A percentile compares a stretch with the other conserved stretches of the same genome.
These are phyloP conservation scores for Turritopsis dohrnii DNA, from an alignment of 30 jellyfish, hydroid and myxozoan genomes.

Conservation along the genomic window DNA sequence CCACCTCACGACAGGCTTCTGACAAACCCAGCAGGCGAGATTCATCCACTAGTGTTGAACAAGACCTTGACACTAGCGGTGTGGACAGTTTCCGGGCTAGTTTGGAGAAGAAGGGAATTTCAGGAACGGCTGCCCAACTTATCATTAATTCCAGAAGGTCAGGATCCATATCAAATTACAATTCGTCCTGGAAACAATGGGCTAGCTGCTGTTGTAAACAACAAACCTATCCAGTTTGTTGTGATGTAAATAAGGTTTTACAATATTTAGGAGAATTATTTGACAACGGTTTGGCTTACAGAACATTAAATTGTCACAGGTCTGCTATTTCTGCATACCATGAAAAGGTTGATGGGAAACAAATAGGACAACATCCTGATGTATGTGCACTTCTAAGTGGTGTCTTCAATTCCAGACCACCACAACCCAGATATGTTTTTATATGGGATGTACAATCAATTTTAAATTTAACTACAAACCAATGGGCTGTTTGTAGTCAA, in stretches of 20 bases:
- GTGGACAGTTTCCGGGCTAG: conserved; percentile 29
- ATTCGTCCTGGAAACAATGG: conserved; percentile 41
- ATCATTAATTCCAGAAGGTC: conserved; percentile 34
- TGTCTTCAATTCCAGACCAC: conserved; percentile 24
- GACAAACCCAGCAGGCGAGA: conserved; percentile 16
- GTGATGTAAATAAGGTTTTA: conserved; percentile 21
- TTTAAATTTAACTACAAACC: neutral
- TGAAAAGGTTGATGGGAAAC: neutral
- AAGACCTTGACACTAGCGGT: conserved; percentile 17
- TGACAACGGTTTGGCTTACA: too few relatives aligned
- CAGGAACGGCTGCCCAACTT: conserved; percentile 31
- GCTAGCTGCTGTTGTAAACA: conserved; percentile 47
- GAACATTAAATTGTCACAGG: too few relatives aligned
- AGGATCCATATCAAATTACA: conserved; percentile 33
- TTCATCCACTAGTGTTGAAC: conserved; percentile 32
- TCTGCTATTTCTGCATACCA: conserved; percentile 11
- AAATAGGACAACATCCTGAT: conserved; percentile 21
- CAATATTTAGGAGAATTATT: conserved; percentile 18
- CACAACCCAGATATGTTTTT: conserved; percentile 15
- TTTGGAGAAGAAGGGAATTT: conserved; percentile 15
- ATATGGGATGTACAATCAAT: conserved; percentile 27
- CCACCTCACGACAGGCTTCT: conserved; percentile 16
- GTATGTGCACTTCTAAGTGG: conserved; percentile 20
- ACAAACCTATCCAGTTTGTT: conserved; percentile 33
- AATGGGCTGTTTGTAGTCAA: neutral